Evolutionary conservation across 2,113 vertebrate species (phyloP), one percentile per base, ranked within the genome.

Genomic region (Manacus vitellinus): DNA sequence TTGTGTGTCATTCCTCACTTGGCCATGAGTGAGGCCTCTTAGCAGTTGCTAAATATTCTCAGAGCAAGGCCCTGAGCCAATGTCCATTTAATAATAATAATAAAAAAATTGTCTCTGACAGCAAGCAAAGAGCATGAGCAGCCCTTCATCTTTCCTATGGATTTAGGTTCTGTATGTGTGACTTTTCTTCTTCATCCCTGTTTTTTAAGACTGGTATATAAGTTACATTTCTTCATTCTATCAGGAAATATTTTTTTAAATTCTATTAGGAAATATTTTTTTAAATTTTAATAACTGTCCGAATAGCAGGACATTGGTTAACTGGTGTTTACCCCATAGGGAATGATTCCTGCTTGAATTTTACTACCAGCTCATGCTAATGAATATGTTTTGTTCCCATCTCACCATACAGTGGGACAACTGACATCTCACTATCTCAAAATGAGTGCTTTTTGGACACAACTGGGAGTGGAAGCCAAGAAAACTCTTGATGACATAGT

Each of bases 351-450:
- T 73, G 33, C 47, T 77, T 72, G 41, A 72, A 44, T 54, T 92
- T 92, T 88, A 43, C 61, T 92, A 25, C 81, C 94, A 72, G 72
- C 82, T 91, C 70, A 56, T 71, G 54, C 37, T 88, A 88, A 91
- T 78, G 65, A 88, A 67, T 77, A 12, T 14, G 21, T 66, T 93
- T 85, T 84, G 30, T 62, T 88, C 75, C 56, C 8, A 4, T 76
- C 82, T 91, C 39, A 14, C 46, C 8, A 6, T 47, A 55, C 44
- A 62, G 68, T 31, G 37, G 37, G 71, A 62, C 59, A 91, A 27
- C 28, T 88, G 90, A 71, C 43, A 74, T 39, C 43, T 89, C 62
- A 5, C 17, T 63, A 41, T 28, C 51, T 73, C 66, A 61, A 51
- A 86, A 70, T 65, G 4, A 80, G 54, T 71, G 65, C 62, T 70